Base-by-base conservation (phyloP, 37 sponge, comb jelly and placozoan genomes). In the Ianthella basta region DNA sequence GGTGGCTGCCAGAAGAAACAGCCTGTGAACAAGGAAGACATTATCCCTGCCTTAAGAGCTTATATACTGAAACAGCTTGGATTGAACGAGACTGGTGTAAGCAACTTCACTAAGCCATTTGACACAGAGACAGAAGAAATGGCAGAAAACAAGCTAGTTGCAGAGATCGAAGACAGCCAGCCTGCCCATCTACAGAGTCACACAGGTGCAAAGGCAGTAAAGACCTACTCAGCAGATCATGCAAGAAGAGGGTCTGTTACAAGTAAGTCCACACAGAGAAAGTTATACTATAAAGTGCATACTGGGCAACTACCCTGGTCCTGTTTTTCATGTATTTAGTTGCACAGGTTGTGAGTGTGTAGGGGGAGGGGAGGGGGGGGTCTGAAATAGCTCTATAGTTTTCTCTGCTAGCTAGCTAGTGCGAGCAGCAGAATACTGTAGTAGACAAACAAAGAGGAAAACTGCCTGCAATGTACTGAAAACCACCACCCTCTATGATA, bases 61-160 rank as follows among this genome's bases (percentile, higher is more conserved):
- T 75, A 75, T 15, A 40, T 75, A 21, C 54, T 75, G 3, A 0
- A 50, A 41, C 54, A 75, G 25, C 78, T 75, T 75, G 78, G 78
- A 18, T 3, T 75, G 53, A 44, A 75, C 54, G 53, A 75, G 10
- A 44, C 14, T 18, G 50, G 6, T 44, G 50, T 44, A 8, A 44
- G 50, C 3, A 44, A 44, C 50, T 44, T 44, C 8, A 44, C 50
- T 44, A 3, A 44, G 50, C 50, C 50, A 8, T 44, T 8, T 44
- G 50, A 8, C 3, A 44, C 3, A 44, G 6, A 44, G 50, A 44
- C 50, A 24, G 78, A 75, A 12, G n/a, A 53, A 15, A 24, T 75
- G 53, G 25, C 21, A 24, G 78, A 75, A 50, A 75, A 15, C 78
- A 75, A 23, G 54, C 54, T 75, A 19, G 14, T 75, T 21, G 37